Base-by-base conservation (phyloP, 1,140 invertebrate species). In the Conopomorpha cramerella region DNA sequence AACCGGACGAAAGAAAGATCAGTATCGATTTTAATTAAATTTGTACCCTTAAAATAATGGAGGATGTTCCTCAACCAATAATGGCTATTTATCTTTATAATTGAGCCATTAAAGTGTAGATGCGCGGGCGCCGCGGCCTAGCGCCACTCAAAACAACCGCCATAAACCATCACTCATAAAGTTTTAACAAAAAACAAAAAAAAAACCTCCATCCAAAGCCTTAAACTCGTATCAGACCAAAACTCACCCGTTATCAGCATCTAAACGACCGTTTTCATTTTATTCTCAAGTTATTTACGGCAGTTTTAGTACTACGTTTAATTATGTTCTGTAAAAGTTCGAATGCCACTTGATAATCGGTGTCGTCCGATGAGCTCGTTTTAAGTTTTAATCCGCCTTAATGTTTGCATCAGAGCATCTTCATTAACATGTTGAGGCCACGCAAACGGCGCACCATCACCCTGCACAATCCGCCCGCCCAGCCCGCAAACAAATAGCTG, bases 21-120 rank as follows among this genome's bases (percentile, higher is more conserved):
- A 39, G 53, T 58, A 68, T 64, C 61, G 34, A 44, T 41, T 64
- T 64, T 68, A 66, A 72, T 72, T 72, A 65, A 68, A 72, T 68
- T 66, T 68, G 63, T 66, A 49, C 31, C 39, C 45, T 59, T 52
- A 49, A 49, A 58, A 65, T 65, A 60, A 57, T 41, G 38, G 15
- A 38, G 37, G 46, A 51, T 53, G 38, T 53, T 59, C 61, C 60
- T 57, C 49, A 54, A 51, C 44, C 42, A 49, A 56, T 68, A 55
- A 48, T 49, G 39, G 36, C 56, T 53, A 68, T 72, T 66, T 68
- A 68, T 72, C 67, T 63, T 43, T 55, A 66, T 61, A 72, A 72
- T 72, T 65, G 67, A 72, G 64, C 49, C 62, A 68, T 72, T 66
- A 67, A 67, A 55, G 59, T 47, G 33, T 39, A 40, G 55, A 52